These are phyloP conservation scores for Albula goreensis DNA, from an alignment of 2,113 vertebrate species.

Conservation along the genomic window DNA sequence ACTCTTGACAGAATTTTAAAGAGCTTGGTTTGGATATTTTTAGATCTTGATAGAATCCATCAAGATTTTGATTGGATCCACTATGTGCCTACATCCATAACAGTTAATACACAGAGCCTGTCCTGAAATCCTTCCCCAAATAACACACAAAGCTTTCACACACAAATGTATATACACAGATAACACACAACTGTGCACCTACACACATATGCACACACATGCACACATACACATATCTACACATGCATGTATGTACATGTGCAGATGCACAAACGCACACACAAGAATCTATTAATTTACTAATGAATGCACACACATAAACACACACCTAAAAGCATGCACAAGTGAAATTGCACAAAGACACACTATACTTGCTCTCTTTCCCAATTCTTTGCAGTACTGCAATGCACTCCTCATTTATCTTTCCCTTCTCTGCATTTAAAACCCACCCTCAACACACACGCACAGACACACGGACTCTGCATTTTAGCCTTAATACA, in stretches of 20 bases:
- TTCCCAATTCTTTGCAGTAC: no score
- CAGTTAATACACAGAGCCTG: no score
- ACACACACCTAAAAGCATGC: background rate
- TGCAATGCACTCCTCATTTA: no score
- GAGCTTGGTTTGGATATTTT: no score
- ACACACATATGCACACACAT: constrained; percentile 3
- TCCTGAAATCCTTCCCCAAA: no score
- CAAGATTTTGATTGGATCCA: no score
- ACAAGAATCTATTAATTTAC: background rate
- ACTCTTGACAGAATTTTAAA: no score
- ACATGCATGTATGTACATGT: background rate
- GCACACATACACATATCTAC: constrained; percentile 16
- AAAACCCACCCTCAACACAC: background rate
- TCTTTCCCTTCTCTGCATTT: background rate
- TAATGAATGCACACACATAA: background rate
- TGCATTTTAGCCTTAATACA: background rate
- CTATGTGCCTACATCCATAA: no score
- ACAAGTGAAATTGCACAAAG: no score
- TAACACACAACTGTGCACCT: background rate
- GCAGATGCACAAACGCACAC: background rate
- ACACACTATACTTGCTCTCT: no score
- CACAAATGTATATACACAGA: background rate
- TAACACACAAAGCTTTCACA: background rate
- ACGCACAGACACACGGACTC: constrained; percentile 3
- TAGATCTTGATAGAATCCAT: no score